A percentile compares a stretch with the other conserved stretches of the same genome.
Conservation (phyloP, 2,113 vertebrate genomes). For the Monopterus albus region DNA sequence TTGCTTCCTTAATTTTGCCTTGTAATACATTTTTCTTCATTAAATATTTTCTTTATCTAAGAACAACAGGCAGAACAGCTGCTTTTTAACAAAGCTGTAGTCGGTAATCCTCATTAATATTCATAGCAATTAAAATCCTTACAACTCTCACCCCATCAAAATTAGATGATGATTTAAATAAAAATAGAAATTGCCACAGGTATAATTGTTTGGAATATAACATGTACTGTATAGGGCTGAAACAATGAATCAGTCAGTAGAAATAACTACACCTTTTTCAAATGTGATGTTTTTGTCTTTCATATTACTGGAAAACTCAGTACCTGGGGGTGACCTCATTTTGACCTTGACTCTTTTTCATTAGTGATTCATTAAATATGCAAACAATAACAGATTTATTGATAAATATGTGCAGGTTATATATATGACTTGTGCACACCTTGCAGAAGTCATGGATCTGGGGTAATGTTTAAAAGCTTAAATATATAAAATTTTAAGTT, state of each 20-base stretch:
- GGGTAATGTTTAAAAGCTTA: conserved; percentile 1
- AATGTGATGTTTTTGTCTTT: neutral
- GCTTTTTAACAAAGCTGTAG: conserved; percentile 53
- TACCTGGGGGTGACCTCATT: neutral
- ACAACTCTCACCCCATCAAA: conserved; percentile 43
- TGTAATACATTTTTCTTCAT: conserved; percentile 44
- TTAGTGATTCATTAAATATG: neutral
- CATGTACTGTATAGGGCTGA: neutral
- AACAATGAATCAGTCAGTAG: neutral
- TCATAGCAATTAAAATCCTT: conserved; percentile 57
- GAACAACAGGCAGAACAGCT: conserved; percentile 49
- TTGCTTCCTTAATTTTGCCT: conserved; percentile 36
- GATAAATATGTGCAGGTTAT: neutral
- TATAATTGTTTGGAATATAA: neutral
- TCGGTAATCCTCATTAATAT: conserved; percentile 62
- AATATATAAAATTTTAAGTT: conserved; percentile 19
- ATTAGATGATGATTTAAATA: conserved; percentile 37
- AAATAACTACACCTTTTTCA: neutral
- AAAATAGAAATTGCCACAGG: conserved; percentile 26
- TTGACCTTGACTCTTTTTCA: neutral
- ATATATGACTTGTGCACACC: neutral
- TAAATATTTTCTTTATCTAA: conserved; percentile 60
- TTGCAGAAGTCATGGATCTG: neutral
- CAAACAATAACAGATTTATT: neutral
- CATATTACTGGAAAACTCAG: neutral